Conservation (phyloP, 92 coral and sea anemone genomes). For the Phenganax marumi region DNA sequence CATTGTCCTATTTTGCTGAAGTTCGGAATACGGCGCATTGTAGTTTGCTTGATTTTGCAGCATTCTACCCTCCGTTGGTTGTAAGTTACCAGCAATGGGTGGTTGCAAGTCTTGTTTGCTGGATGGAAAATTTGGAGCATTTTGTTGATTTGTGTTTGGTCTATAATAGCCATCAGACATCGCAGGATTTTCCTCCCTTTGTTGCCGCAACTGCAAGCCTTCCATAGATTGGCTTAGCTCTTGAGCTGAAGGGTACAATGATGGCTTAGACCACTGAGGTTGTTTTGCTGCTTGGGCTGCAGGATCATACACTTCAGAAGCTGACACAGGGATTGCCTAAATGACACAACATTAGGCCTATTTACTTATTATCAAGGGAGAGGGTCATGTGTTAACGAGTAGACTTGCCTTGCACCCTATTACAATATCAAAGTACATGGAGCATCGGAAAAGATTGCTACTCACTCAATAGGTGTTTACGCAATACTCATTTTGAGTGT, state of each 20-base stretch:
- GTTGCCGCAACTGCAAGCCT: constrained; percentile 21
- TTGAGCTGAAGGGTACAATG: constrained; percentile 32
- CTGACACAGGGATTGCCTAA: neutral
- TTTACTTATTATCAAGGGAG: too few relatives aligned
- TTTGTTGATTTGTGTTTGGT: constrained; percentile 24
- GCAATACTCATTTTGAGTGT: too few relatives aligned
- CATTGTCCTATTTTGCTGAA: constrained; percentile 14
- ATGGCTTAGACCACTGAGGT: constrained; percentile 16
- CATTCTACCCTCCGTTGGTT: neutral
- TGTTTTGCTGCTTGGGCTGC: neutral
- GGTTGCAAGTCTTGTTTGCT: constrained; percentile 46
- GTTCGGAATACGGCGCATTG: neutral
- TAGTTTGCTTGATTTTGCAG: constrained; percentile 20
- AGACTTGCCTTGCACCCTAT: too few relatives aligned
- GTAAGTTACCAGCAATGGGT: constrained; percentile 19
- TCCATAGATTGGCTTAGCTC: constrained; percentile 33
- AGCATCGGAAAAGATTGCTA: too few relatives aligned
- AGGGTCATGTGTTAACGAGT: too few relatives aligned
- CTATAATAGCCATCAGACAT: constrained; percentile 10
- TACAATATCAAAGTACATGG: too few relatives aligned
- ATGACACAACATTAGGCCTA: neutral
- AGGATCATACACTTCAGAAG: constrained; percentile 11
- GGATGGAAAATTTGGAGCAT: constrained; percentile 26
- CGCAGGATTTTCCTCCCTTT: constrained; percentile 15
- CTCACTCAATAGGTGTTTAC: too few relatives aligned